Base-by-base conservation (phyloP, 2,888 invertebrate genomes). In the Diadromus collaris region DNA sequence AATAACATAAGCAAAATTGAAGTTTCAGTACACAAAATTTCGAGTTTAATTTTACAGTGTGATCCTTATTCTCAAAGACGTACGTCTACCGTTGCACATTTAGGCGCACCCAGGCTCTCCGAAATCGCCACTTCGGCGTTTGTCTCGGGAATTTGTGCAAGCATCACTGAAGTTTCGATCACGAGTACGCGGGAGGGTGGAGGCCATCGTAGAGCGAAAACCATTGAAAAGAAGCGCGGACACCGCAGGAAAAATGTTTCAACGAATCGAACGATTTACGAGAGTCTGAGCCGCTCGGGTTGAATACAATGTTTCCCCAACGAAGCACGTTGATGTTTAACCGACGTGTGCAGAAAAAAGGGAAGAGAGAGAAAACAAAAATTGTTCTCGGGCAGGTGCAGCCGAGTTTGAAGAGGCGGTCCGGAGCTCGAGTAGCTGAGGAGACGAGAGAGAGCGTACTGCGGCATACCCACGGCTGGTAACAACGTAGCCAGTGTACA, bases 301-400 rank as follows among this genome's bases (percentile, higher is more conserved):
- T 38, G 51, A 19, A 24, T 58, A 60, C 56, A 19, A 58, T 21
- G 27, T 34, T 64, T 48, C 38, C 38, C 46, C 34, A 61, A 21
- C 29, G 38, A 73, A 56, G 54, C 7, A 51, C 56, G 75, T 58
- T 19, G 56, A 78, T 67, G 46, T 75, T 75, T 61, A 70, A 74
- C 69, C 34, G 60, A 68, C 64, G 58, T 41, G 63, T 38, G n/a
- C 7, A 16, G 38, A 44, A 38, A 69, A 16, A 54, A 16, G 38
- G 24, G 41, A 65, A 4, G 41, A 24, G 63, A 13, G 34, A 27
- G 48, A 74, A 46, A 67, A 74, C 54, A 46, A 60, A 61, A 74
- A 78, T 58, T 70, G 60, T 63, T 63, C 48, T 5, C 34, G 41
- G 44, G 65, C 56, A 75, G 46, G 56, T 54, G 21, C 48, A 67